Percentiles rank a stretch among this genome's conserved stretches.
phyloP scores from a whole-genome alignment of 1,140 invertebrate species.

The Vollenhovia emeryi region DNA sequence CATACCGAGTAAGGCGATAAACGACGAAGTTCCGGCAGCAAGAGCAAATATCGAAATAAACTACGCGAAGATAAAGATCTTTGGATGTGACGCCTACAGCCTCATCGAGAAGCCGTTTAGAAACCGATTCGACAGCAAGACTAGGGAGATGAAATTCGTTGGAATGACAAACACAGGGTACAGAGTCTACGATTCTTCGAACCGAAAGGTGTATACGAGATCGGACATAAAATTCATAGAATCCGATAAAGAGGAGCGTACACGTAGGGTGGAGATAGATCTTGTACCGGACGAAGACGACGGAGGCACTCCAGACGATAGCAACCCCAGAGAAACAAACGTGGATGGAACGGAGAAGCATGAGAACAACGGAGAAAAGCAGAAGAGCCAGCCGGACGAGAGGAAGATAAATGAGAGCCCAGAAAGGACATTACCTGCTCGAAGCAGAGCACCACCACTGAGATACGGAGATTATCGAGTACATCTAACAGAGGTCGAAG shows the following conservation, averaged over 20 bases:
- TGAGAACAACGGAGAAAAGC: not conserved
- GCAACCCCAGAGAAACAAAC: too few species aligned
- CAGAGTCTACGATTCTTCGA: not conserved
- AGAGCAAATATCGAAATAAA: not conserved
- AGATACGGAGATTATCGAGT: not conserved
- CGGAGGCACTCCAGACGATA: accelerated
- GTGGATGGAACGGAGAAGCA: too few species aligned
- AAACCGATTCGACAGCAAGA: not conserved
- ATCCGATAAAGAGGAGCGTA: not conserved
- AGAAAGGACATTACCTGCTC: not conserved
- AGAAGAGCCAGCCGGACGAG: not conserved
- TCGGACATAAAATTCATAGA: not conserved
- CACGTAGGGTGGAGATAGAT: not conserved
- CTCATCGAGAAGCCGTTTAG: not conserved
- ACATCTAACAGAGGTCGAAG: not conserved
- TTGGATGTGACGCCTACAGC: not conserved
- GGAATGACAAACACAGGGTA: not conserved
- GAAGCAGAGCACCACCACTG: not conserved
- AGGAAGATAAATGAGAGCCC: not conserved
- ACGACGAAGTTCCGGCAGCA: not conserved
- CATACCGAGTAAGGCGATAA: not conserved
- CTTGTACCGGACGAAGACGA: not conserved
- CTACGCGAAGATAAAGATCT: not conserved
- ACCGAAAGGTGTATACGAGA: not conserved
- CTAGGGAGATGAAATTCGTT: not conserved